A percentile compares a stretch with the other conserved stretches of the same genome.
These are phyloP conservation scores for Cossypha polioptera DNA, from an alignment of 2,797 vertebrate genomes.

Conservation along the genomic window DNA sequence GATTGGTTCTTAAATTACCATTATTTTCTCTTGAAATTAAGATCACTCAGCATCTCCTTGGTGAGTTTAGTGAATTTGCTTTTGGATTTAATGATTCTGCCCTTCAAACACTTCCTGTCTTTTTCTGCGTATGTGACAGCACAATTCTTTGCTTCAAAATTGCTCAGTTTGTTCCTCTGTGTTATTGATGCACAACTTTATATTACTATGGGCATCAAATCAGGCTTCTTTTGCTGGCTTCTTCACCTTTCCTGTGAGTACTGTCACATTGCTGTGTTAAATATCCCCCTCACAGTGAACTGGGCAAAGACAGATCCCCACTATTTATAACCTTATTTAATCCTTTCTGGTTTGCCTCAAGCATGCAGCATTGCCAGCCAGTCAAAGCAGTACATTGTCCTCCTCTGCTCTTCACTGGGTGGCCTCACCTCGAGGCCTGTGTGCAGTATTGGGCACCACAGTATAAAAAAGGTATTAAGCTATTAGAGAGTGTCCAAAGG, in stretches of 20 bases:
- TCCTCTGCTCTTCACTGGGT: background rate
- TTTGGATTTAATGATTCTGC: background rate
- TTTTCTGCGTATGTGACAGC: background rate
- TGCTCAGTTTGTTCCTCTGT: background rate
- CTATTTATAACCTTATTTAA: background rate
- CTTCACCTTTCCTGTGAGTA: background rate
- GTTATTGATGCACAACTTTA: background rate
- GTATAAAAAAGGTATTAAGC: background rate
- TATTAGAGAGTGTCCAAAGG: background rate
- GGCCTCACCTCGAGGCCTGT: background rate
- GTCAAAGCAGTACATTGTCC: background rate
- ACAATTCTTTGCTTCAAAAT: background rate
- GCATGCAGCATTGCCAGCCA: background rate
- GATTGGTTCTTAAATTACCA: background rate
- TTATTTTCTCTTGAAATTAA: background rate
- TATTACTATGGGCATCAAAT: background rate
- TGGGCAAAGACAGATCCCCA: background rate
- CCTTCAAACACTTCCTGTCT: background rate
- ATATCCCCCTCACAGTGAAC: background rate
- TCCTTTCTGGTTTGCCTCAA: background rate
- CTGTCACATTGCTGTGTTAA: background rate
- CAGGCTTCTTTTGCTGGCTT: background rate
- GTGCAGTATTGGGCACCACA: background rate
- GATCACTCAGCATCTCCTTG: background rate
- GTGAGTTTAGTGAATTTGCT: background rate